Base-by-base conservation (phyloP, 2,888 invertebrate genomes). In the Leucophenga montana region DNA sequence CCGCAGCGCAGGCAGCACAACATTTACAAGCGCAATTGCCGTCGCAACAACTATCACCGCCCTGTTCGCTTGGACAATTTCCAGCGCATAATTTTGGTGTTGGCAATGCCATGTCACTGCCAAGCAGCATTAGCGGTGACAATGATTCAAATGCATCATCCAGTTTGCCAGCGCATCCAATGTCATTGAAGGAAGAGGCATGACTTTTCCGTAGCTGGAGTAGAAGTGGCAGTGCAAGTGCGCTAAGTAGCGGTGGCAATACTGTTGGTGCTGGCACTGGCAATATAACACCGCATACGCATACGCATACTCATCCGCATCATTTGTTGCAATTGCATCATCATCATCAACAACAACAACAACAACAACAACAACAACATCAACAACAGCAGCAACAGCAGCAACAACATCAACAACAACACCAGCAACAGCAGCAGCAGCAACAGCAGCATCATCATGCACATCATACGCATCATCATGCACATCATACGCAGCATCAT, bases 161-260 rank as follows among this genome's bases (percentile, higher is more conserved):
- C 70, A 88, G 87, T 76, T 71, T 87, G 71, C 85, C 85, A 59
- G 75, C 84, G 5, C 87, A 87, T 70, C 77, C 85, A 44, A 87
- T 86, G 13, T 83, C 87, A 14, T 74, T 86, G 9, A 89, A 93
- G 81, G 92, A 92, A 89, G 91, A 92, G 79, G 94, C 95, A 94
- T 95, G 95, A 95, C 95, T 95, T 92, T 95, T 94, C 91, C 93
- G 85, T 76, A 84, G 94, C 83, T 95, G 95, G 95, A 94, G 94
- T 94, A 39, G 48, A 14, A 13, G 62, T 22, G 53, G 53, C 13
- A n/a, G 53, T 9, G 20, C 18, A n/a, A n/a, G n/a, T n/a, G n/a
- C n/a, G n/a, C n/a, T n/a, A n/a, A n/a, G n/a, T n/a, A n/a, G n/a
- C 13, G 53, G 16, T n/a, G 33, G 18, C 39, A 39, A 6, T 61